Conservation (phyloP, 2,797 vertebrate species). For the Balearica regulorum region DNA sequence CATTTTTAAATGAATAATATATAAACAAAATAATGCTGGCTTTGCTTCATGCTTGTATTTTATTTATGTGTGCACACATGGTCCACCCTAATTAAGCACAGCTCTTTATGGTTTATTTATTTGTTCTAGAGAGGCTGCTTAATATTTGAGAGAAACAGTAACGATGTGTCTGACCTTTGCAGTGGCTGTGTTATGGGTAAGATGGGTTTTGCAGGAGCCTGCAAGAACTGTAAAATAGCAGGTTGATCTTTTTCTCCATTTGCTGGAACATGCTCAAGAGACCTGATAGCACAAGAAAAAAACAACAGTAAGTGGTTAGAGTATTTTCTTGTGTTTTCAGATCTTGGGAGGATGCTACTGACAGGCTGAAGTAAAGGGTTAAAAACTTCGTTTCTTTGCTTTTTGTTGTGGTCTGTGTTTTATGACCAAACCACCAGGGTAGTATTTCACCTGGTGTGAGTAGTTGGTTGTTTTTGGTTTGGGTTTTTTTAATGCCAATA, state of each 20-base stretch:
- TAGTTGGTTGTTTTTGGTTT: not conserved
- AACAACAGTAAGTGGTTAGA: not conserved
- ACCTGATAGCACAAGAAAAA: not conserved
- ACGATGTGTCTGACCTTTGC: not conserved
- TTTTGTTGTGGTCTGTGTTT: not conserved
- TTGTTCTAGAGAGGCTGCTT: conserved; percentile 24
- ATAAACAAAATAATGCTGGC: conserved; percentile 12
- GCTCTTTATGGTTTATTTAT: conserved; percentile 47
- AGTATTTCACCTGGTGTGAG: not conserved
- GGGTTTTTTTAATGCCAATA: not conserved
- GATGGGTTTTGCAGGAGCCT: not conserved
- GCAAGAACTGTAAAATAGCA: not conserved
- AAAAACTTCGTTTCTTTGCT: not conserved
- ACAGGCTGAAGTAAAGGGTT: not conserved
- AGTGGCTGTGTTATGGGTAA: not conserved
- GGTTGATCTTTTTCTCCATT: conserved; percentile 27
- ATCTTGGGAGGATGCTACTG: not conserved
- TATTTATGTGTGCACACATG: conserved; percentile 21
- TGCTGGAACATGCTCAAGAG: not conserved
- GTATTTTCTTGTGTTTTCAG: not conserved
- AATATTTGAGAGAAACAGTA: not conserved
- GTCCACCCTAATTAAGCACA: conserved; percentile 48
- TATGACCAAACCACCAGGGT: not conserved
- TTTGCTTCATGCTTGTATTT: not conserved
- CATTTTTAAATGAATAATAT: conserved; percentile 36